Evolutionary conservation across 2,113 vertebrate genomes (phyloP), one percentile per base, ranked within the genome.

Genomic region (Mirounga angustirostris): DNA sequence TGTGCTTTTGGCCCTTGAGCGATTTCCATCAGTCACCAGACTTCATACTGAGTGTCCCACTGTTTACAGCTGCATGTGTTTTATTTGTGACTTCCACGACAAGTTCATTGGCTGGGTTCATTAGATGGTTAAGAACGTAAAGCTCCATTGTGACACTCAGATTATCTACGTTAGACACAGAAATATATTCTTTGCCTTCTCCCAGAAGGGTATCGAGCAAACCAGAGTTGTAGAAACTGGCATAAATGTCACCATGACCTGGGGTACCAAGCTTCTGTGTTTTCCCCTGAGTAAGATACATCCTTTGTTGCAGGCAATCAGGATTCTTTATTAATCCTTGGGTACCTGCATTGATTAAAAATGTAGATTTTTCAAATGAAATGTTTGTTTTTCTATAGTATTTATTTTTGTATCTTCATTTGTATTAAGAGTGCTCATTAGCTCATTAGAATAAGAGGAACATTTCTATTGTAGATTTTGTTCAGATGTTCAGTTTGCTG

Each of bases 331-430:
- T 99, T 99, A 98, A 99, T 99, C 97, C 99, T 98, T 0, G 99
- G 99, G 50, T 99, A 99, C 99, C 99, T 99, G 99, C 99, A 99
- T 99, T 99, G 99, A 98, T 99, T 99, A 97, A 99, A 99, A 86
- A 99, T 99, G 96, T 99, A 99, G 76, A 99, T 99, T 97, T 99
- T 99, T 98, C 14, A 99, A 99, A 3, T 98, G 98, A 98, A 99
- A 97, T 99, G 99, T 81, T 99, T 99, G 97, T 99, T 99, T 59
- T 99, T 99, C 99, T 99, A 99, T 98, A 99, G 98, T 98, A 99
- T 99, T 98, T 99, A 33, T 99, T 98, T 99, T 99, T 0, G 99
- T 99, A 98, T 99, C 99, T 0, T 99, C 99, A 3, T 99, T 99
- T 0, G 99, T 99, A 98, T 99, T 99, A 99, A 99, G 99, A 96